Percentiles rank a stretch among this genome's conserved stretches.
These are phyloP conservation scores for Lycia hirtaria DNA, from an alignment of 2,888 invertebrate genomes.

Conservation along the genomic window DNA sequence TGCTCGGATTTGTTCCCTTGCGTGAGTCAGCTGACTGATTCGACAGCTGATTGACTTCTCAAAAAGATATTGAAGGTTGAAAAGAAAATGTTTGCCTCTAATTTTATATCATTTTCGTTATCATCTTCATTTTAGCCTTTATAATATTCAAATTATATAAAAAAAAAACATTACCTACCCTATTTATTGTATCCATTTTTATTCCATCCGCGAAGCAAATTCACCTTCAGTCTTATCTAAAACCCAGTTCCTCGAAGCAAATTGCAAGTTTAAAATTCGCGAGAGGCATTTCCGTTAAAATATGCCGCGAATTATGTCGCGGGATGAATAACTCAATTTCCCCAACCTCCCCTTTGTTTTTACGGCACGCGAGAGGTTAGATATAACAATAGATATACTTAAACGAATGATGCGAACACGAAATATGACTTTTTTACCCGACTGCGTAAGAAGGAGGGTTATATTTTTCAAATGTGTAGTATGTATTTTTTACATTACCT, in stretches of 20 bases:
- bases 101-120: too few relatives aligned
- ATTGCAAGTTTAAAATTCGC: conserved; percentile 38
- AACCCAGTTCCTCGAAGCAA: conserved; percentile 14
- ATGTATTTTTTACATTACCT: too few relatives aligned
- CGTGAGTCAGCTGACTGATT: conserved; percentile 22
- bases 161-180: background rate
- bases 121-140: too few relatives aligned
- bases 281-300: conserved; percentile 67
- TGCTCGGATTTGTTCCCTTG: conserved; percentile 37
- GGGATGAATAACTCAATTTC: conserved; percentile 72
- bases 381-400: conserved; percentile 26
- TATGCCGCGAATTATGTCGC: conserved; percentile 70
- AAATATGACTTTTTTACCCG: background rate
- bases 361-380: conserved; percentile 58
- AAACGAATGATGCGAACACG: background rate
- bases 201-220: background rate
- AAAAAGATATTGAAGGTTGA: background rate
- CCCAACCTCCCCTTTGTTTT: conserved; percentile 59
- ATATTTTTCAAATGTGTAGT: too few relatives aligned
- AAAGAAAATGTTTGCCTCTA: background rate
- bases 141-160: too few relatives aligned
- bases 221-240: conserved; percentile 1
- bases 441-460: too few relatives aligned
- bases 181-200: background rate
- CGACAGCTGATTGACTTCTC: conserved; percentile 13